Evolutionary conservation across 2,797 vertebrate genomes (phyloP).

Genomic region (Sitta carolinensis): DNA sequence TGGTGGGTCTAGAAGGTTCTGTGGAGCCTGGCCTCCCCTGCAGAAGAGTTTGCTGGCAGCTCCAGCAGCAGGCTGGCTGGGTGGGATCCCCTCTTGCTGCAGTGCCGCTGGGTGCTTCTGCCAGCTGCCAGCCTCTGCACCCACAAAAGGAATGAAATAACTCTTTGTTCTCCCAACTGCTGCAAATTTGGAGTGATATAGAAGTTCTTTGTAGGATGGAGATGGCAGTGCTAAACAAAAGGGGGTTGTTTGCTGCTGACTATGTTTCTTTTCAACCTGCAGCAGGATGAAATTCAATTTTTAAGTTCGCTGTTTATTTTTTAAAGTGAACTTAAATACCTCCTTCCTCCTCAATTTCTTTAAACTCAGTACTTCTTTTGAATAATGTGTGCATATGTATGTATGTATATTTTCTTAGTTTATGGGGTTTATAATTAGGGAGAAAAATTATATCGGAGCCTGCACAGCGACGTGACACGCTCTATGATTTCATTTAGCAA

Average conservation of each 20-base stretch:
- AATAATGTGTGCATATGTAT: constrained; percentile 5
- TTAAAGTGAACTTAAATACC: constrained; percentile 51
- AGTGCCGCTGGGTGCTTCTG: background rate
- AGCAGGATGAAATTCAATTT: constrained; percentile 53
- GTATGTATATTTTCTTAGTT: constrained; percentile 56
- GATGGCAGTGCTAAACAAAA: constrained; percentile 40
- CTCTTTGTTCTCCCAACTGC: background rate
- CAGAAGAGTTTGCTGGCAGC: background rate
- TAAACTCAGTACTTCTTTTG: constrained; percentile 51
- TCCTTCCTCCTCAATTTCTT: constrained; percentile 52
- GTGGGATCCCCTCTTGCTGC: too few relatives aligned
- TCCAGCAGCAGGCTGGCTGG: rapidly evolving
- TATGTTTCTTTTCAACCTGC: constrained; percentile 44
- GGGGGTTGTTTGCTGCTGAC: constrained; percentile 35
- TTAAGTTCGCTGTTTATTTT: constrained; percentile 45
- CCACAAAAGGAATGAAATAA: constrained; percentile 40
- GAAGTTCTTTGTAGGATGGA: constrained; percentile 5
- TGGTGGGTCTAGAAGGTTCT: background rate
- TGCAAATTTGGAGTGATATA: background rate
- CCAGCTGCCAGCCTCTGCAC: background rate
- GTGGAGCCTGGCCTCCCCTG: background rate
- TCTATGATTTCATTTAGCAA: constrained; percentile 57
- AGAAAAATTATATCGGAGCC: constrained; percentile 29
- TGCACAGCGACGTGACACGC: constrained; percentile 28
- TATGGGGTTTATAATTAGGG: constrained; percentile 28